phyloP scores from a whole-genome alignment of 1,140 invertebrate genomes.

The Drosophila busckii region DNA sequence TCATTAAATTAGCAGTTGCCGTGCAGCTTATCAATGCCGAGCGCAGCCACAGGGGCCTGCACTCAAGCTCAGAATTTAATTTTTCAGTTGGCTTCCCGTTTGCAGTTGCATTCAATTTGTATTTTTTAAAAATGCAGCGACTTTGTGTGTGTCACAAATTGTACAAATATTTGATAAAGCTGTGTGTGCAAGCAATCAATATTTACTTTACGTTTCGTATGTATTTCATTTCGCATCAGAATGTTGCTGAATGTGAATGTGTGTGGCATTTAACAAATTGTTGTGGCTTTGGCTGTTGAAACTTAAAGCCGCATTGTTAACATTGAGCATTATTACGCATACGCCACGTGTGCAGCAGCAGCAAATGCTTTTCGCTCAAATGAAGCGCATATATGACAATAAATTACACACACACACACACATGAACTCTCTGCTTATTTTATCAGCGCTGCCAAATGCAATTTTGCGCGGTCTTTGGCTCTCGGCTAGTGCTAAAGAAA shows the following conservation, averaged over 20 bases:
- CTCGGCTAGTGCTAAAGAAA: slow-evolving; percentile 40
- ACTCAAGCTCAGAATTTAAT: not conserved
- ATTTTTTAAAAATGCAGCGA: slow-evolving; percentile 7
- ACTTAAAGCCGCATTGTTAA: slow-evolving; percentile 35
- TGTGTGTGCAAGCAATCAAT: slow-evolving; percentile 36
- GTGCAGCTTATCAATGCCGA: not conserved
- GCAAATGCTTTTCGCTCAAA: slow-evolving; percentile 21
- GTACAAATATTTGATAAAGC: slow-evolving; percentile 53
- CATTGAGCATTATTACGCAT: slow-evolving; percentile 58
- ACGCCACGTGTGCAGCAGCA: slow-evolving; percentile 50
- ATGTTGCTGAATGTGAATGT: too few relatives aligned
- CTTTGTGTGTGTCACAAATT: slow-evolving; percentile 48
- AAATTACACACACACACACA: too few relatives aligned
- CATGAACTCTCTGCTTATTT: too few relatives aligned
- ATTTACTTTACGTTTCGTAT: too few relatives aligned
- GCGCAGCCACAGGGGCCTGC: not conserved
- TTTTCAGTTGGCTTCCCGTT: slow-evolving; percentile 1
- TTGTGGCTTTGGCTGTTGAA: slow-evolving; percentile 22
- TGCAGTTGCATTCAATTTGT: not conserved
- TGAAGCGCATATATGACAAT: too few relatives aligned
- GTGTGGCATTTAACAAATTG: slow-evolving; percentile 52
- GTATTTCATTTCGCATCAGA: too few relatives aligned
- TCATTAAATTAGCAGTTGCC: not conserved
- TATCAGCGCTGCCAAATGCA: too few relatives aligned
- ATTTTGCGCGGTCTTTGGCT: slow-evolving; percentile 13